These are phyloP conservation scores for Cyclargus thomasi DNA, from an alignment of 1,140 invertebrate genomes.

Conservation along the genomic window DNA sequence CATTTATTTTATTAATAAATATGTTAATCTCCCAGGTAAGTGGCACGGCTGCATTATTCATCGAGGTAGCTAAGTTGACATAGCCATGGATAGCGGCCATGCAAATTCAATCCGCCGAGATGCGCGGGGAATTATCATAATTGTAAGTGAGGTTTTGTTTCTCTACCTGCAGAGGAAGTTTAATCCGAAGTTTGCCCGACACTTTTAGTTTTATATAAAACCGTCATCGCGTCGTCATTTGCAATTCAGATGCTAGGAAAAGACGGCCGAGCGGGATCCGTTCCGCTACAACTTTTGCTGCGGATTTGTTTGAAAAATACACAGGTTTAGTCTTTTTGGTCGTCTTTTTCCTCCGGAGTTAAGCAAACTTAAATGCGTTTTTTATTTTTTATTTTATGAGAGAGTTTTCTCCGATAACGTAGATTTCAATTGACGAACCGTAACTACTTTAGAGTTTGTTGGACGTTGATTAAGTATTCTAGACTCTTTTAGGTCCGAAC, in stretches of 20 bases:
- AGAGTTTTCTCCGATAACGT: constrained; percentile 11
- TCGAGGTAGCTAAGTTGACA: constrained; percentile 66
- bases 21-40: constrained; percentile 70
- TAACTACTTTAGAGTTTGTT: neutral
- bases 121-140: constrained; percentile 70
- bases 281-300: constrained; percentile 50
- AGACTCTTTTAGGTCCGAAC: neutral
- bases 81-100: constrained; percentile 65
- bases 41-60: constrained; percentile 69
- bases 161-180: constrained; percentile 65
- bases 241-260: constrained; percentile 69
- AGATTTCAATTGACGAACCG: neutral
- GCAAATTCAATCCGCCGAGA: constrained; percentile 70
- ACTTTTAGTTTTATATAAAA: constrained; percentile 70
- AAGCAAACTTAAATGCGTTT: constrained; percentile 48
- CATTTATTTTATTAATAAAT: constrained; percentile 75
- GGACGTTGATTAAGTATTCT: neutral
- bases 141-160: constrained; percentile 72
- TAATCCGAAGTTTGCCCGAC: constrained; percentile 70
- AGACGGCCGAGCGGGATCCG: constrained; percentile 51
- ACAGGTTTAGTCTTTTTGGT: constrained; percentile 48
- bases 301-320: constrained; percentile 66
- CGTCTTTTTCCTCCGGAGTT: constrained; percentile 41
- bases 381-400: constrained; percentile 38
- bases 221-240: constrained; percentile 64